A percentile compares a stretch with the other conserved stretches of the same genome.
These are phyloP conservation scores for Cetonia aurata DNA, from an alignment of 2,888 invertebrate genomes.

Conservation along the genomic window DNA sequence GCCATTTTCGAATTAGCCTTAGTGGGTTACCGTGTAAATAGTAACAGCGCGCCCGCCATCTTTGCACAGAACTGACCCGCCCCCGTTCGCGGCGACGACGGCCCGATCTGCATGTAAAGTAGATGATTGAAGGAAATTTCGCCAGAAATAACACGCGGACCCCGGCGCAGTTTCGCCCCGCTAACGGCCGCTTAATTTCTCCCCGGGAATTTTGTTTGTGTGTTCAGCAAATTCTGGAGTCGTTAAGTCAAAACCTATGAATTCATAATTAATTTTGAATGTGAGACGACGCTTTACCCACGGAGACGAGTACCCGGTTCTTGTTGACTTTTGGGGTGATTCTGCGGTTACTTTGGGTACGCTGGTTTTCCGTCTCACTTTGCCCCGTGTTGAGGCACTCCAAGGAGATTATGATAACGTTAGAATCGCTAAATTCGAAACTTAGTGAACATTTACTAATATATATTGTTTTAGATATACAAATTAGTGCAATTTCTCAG, in stretches of 20 bases:
- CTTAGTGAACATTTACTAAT: no score
- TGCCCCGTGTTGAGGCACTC: not conserved
- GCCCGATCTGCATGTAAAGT: slow-evolving; percentile 52
- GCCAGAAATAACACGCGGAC: slow-evolving; percentile 48
- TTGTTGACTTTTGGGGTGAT: slow-evolving; percentile 33
- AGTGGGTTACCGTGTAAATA: slow-evolving; percentile 25
- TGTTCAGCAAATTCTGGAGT: slow-evolving; percentile 33
- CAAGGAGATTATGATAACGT: no score
- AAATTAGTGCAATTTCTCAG: no score
- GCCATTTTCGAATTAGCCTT: slow-evolving; percentile 34
- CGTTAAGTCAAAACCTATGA: slow-evolving; percentile 38
- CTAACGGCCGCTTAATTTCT: slow-evolving; percentile 31
- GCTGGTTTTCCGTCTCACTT: slow-evolving; percentile 2
- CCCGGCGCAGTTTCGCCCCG: slow-evolving; percentile 35
- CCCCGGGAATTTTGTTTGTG: slow-evolving; percentile 37
- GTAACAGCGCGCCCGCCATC: slow-evolving; percentile 24
- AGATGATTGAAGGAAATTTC: slow-evolving; percentile 53
- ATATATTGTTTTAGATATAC: no score
- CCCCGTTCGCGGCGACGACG: slow-evolving; percentile 23
- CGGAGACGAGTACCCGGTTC: not conserved
- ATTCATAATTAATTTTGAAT: slow-evolving; percentile 40
- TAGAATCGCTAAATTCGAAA: no score
- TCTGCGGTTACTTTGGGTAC: slow-evolving; percentile 18
- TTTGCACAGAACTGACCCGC: slow-evolving; percentile 9
- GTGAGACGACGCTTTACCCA: slow-evolving; percentile 25